A percentile compares a stretch with the other conserved stretches of the same genome.
Evolutionary conservation across 1,140 invertebrate species (phyloP).

Genomic region (Zophobas atratus): DNA sequence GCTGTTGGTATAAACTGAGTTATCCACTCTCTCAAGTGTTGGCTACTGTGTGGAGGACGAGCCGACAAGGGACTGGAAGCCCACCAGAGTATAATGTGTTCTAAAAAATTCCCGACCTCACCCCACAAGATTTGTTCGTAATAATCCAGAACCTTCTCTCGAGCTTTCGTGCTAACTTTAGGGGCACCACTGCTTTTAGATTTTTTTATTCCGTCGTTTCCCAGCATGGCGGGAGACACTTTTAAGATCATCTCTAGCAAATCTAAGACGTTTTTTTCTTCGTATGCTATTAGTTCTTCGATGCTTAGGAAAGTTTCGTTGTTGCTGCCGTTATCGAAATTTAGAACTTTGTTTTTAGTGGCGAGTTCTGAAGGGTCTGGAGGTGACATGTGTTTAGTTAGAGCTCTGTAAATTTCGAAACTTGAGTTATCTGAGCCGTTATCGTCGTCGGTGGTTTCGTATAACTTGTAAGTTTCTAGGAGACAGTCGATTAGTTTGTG

Average conservation of each 20-base stretch:
- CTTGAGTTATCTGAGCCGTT: slow-evolving; percentile 71
- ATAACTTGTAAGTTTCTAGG: slow-evolving; percentile 65
- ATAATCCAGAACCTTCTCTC: slow-evolving; percentile 70
- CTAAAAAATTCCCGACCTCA: slow-evolving; percentile 80
- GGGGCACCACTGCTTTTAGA: slow-evolving; percentile 54
- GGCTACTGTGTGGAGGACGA: slow-evolving; percentile 77
- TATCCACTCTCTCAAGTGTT: slow-evolving; percentile 79
- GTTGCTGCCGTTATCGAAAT: slow-evolving; percentile 58
- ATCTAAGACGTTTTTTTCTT: slow-evolving; percentile 67
- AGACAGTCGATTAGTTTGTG: slow-evolving; percentile 71
- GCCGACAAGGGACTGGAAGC: slow-evolving; percentile 77
- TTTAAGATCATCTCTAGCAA: slow-evolving; percentile 66
- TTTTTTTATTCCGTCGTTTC: slow-evolving; percentile 66
- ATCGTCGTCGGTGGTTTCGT: slow-evolving; percentile 65
- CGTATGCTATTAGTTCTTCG: slow-evolving; percentile 68
- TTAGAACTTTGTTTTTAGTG: slow-evolving; percentile 63
- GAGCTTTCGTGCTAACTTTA: slow-evolving; percentile 69
- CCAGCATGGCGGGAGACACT: slow-evolving; percentile 67
- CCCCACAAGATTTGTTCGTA: slow-evolving; percentile 79
- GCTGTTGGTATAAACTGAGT: slow-evolving; percentile 75
- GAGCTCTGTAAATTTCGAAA: slow-evolving; percentile 70
- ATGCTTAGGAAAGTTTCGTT: slow-evolving; percentile 66
- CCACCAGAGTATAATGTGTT: slow-evolving; percentile 88
- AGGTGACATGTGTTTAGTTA: slow-evolving; percentile 66
- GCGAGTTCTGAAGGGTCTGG: slow-evolving; percentile 35